Percentiles rank a stretch among this genome's conserved stretches.
phyloP scores from a whole-genome alignment of 2,113 vertebrate species.

The Tursiops truncatus region DNA sequence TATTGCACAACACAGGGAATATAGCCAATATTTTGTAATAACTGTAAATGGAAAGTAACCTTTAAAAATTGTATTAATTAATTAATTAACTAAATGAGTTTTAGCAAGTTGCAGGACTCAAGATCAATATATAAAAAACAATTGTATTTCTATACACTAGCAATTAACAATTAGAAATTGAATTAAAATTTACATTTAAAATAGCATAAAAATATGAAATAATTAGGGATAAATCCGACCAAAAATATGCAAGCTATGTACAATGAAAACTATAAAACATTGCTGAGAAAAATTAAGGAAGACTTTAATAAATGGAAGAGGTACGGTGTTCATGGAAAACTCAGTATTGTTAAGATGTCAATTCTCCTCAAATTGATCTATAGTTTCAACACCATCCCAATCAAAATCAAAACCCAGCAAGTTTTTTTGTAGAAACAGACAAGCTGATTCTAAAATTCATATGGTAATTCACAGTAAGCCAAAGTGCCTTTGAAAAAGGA shows the following conservation, averaged over 20 bases:
- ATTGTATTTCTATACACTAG: not conserved
- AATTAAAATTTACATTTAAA: not conserved
- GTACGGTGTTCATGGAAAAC: not conserved
- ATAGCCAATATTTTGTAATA: no score
- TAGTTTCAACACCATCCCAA: not conserved
- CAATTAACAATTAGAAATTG: not conserved
- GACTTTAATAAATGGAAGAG: not conserved
- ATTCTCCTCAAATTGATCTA: not conserved
- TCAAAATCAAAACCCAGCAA: not conserved
- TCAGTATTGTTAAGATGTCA: not conserved
- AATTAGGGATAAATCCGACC: not conserved
- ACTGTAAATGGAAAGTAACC: no score
- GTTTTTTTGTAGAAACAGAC: not conserved
- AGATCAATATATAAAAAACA: not conserved
- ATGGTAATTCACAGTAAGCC: not conserved
- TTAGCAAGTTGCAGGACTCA: not conserved
- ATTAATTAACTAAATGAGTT: not conserved
- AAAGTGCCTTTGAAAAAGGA: not conserved
- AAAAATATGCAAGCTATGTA: not conserved
- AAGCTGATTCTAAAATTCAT: not conserved
- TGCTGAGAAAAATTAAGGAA: not conserved
- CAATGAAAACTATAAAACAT: not conserved
- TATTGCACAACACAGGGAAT: no score
- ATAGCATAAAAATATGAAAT: not conserved
- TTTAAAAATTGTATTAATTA: no score